Base-by-base conservation (phyloP, 2,113 vertebrate species). In the Glaucomys volans region DNA sequence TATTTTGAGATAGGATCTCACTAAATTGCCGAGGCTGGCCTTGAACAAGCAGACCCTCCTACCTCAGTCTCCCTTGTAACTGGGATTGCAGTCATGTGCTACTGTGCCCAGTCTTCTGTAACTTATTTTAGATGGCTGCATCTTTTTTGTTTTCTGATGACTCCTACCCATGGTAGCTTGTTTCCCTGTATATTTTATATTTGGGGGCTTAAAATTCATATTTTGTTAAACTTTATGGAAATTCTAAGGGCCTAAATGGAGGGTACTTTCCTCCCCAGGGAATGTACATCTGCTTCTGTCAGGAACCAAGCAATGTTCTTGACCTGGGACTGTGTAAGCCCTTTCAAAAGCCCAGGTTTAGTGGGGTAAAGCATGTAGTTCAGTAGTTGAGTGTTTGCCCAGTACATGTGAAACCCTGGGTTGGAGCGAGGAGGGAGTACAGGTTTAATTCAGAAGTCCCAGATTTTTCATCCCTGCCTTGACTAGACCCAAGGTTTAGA, bases 221-320 rank as follows among this genome's bases (percentile, higher is more conserved):
- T 92, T 91, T 95, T 72, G n/a, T 92, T 88, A n/a, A 83, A 40
- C 28, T 85, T 84, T 87, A 2, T 44, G 74, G 64, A 37, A 87
- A 87, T 87, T n/a, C 66, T 44, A 47, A 76, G n/a, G 42, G 16
- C 76, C 80, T 79, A 76, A 87, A 64, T 3, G 71, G 50, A 57
- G 50, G 28, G 32, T 80, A 26, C 13, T 67, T 93, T 54, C 42
- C 30, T 77, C 22, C n/a, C 47, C 35, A 91, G 37, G 83, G 54
- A 57, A 80, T 83, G 30, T 90, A 81, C n/a, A 77, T 40, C 94
- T 89, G 40, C 26, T 81, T 94, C 32, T 69, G 44, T n/a, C 26
- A 74, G 62, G 24, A 81, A n/a, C 62, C 86, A 64, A 28, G 52
- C 17, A 12, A 12, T 90, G 4, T 64, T 82, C 40, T 28, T 90